Evolutionary conservation across 2,888 invertebrate genomes (phyloP).

Genomic region (Argyresthia albistria): DNA sequence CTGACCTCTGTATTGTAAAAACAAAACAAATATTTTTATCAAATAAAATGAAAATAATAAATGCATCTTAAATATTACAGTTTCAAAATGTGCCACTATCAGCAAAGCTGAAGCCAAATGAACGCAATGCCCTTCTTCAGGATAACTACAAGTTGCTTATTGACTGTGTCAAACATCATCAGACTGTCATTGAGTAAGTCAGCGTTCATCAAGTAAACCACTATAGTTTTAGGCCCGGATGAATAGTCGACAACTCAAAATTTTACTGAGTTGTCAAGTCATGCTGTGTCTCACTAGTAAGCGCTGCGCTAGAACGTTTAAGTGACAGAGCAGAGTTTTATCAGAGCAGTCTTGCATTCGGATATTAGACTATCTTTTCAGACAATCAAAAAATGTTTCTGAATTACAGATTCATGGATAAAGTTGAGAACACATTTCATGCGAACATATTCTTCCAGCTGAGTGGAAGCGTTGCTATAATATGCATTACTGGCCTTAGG

Average conservation of each 20-base stretch:
- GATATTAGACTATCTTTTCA: too few relatives aligned
- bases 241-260: too few relatives aligned
- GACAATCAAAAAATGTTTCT: neutral
- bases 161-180: conserved; percentile 48
- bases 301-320: too few relatives aligned
- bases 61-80: conserved; percentile 17
- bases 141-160: conserved; percentile 31
- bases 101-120: conserved; percentile 14
- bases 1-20: too few relatives aligned
- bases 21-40: too few relatives aligned
- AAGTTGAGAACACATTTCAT: conserved; percentile 61
- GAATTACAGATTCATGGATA: conserved; percentile 45
- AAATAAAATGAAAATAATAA: too few relatives aligned
- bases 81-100: conserved; percentile 23
- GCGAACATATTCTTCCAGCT: conserved; percentile 67
- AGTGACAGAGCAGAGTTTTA: too few relatives aligned
- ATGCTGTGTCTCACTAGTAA: too few relatives aligned
- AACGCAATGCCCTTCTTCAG: conserved; percentile 15
- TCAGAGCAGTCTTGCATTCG: too few relatives aligned
- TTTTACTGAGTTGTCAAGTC: too few relatives aligned
- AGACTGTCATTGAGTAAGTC: conserved; percentile 39
- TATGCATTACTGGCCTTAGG: conserved; percentile 54
- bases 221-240: too few relatives aligned
- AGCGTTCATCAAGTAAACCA: too few relatives aligned
- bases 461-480: conserved; percentile 56